Evolutionary conservation across 2,888 invertebrate genomes (phyloP).

Genomic region (Amblyjoppa fuscipennis): DNA sequence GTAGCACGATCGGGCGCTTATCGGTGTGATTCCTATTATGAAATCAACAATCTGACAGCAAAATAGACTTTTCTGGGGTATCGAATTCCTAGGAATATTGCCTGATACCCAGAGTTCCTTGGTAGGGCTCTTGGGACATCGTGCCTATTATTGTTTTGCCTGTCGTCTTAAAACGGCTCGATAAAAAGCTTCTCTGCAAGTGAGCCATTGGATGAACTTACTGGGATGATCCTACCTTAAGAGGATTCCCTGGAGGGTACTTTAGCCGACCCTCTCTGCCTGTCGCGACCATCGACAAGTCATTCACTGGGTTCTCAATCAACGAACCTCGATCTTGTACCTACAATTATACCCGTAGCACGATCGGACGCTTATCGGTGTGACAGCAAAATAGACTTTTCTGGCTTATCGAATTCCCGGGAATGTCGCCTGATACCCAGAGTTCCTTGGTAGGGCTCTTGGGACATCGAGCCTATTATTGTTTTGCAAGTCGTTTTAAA

Average conservation of each 20-base stretch:
- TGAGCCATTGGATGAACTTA: conserved; percentile 51
- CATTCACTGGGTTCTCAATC: conserved; percentile 26
- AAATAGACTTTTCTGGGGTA: not conserved
- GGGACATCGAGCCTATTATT: not conserved
- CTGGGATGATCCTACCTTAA: conserved; percentile 49
- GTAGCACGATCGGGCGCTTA: conserved; percentile 42
- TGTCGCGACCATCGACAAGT: conserved; percentile 5
- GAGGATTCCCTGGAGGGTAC: conserved; percentile 39
- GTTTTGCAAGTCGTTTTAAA: not conserved
- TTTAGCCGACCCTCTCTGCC: not conserved
- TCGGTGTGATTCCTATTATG: conserved; percentile 34
- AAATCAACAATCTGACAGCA: conserved; percentile 51
- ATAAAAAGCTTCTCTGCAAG: not conserved
- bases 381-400: not conserved
- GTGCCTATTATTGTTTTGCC: too few relatives aligned
- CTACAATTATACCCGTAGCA: not conserved
- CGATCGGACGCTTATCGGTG: conserved; percentile 46
- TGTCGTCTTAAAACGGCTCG: not conserved
- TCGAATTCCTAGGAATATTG: not conserved
- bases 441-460: not conserved
- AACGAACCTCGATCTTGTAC: not conserved
- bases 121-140: not conserved
- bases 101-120: not conserved
- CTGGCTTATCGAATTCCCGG: not conserved
- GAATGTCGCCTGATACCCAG: conserved; percentile 3